phyloP scores from a whole-genome alignment of 2,888 invertebrate species.

The Didymodactylos carnosus region DNA sequence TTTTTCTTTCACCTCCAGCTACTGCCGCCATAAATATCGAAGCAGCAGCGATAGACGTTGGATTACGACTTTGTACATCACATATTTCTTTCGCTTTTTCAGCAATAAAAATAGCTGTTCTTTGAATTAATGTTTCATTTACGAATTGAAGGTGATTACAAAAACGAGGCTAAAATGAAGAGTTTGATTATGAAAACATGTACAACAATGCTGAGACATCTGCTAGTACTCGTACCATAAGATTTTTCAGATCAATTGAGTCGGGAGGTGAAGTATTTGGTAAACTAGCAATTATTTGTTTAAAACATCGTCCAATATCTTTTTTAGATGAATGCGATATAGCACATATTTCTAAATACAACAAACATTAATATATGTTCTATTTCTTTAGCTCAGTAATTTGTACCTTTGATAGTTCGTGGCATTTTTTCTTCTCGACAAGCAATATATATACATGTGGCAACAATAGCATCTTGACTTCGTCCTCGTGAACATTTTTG shows the following conservation, averaged over 20 bases:
- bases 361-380: constrained; percentile 17
- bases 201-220: not conserved
- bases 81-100: constrained; percentile 85
- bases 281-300: not conserved
- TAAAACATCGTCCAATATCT: constrained; percentile 26
- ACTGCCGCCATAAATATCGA: constrained; percentile 99
- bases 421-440: constrained; percentile 5
- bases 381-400: not conserved
- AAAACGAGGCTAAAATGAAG: constrained; percentile 1
- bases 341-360: constrained; percentile 76
- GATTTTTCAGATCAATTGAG: not conserved
- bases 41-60: constrained; percentile 93
- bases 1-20: constrained; percentile 64
- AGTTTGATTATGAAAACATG: not conserved
- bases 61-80: constrained; percentile 81
- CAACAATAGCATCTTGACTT: constrained; percentile 90
- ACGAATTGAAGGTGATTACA: constrained; percentile 6
- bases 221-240: not conserved
- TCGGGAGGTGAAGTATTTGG: not conserved
- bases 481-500: constrained; percentile 42
- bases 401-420: not conserved
- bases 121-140: constrained; percentile 34
- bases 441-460: constrained; percentile 80
- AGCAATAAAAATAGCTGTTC: constrained; percentile 84
- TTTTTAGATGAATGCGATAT: constrained; percentile 77